phyloP scores from a whole-genome alignment of 2,888 invertebrate species.

The Margaritifera margaritifera region DNA sequence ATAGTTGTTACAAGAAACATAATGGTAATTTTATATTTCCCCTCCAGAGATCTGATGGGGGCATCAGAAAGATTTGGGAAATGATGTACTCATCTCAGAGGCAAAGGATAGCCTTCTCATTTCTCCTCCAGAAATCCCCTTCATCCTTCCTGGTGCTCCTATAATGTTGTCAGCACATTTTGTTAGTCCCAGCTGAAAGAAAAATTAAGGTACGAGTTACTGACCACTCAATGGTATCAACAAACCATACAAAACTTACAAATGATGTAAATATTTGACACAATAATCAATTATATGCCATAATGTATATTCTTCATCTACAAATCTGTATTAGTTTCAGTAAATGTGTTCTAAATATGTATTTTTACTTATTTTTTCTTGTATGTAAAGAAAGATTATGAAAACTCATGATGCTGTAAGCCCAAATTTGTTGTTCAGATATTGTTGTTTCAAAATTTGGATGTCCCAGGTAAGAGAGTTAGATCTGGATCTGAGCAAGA shows the following conservation, averaged over 20 bases:
- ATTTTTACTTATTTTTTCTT: neutral
- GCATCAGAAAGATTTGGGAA: neutral
- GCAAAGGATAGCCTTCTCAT: constrained; percentile 96
- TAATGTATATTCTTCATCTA: too few species aligned
- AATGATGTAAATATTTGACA: too few species aligned
- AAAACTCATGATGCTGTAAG: too few species aligned
- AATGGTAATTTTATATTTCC: too few species aligned
- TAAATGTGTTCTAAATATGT: too few species aligned
- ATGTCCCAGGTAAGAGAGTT: too few species aligned
- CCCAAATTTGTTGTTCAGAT: too few species aligned
- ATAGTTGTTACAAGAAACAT: too few species aligned
- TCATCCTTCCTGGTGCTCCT: constrained; percentile 88
- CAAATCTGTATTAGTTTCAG: too few species aligned
- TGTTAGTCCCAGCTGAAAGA: constrained; percentile 82
- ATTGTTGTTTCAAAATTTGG: too few species aligned
- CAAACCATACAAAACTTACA: neutral
- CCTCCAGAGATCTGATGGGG: neutral
- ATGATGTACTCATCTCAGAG: constrained; percentile 80
- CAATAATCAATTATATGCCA: too few species aligned
- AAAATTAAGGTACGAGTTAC: neutral
- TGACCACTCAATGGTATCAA: neutral
- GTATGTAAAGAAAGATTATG: neutral
- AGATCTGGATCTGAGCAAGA: too few species aligned
- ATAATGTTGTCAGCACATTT: constrained; percentile 94
- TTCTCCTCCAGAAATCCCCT: constrained; percentile 97